A percentile compares a stretch with the other conserved stretches of the same genome.
These are phyloP conservation scores for Apodemia hepburni DNA, from an alignment of 2,888 invertebrate genomes.

Conservation along the genomic window DNA sequence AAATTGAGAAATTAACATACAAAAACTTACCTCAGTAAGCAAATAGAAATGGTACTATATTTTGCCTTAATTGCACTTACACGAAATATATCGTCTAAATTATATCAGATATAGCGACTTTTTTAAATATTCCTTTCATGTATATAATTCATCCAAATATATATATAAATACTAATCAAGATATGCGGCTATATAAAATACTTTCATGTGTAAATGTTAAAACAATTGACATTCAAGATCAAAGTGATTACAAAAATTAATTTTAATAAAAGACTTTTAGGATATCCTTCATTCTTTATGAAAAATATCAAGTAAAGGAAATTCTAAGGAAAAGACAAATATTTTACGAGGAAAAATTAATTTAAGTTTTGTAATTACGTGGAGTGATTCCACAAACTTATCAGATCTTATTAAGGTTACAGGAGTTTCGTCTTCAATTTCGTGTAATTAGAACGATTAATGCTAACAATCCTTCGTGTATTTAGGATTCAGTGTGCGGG, in stretches of 20 bases:
- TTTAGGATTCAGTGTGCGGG: constrained; percentile 48
- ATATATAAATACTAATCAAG: too few species aligned
- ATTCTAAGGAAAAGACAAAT: constrained; percentile 24
- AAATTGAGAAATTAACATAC: too few species aligned
- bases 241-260: constrained; percentile 38
- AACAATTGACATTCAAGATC: constrained; percentile 26
- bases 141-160: too few species aligned
- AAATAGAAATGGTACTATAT: too few species aligned
- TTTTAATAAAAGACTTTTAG: constrained; percentile 28
- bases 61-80: too few species aligned
- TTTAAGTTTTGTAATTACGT: constrained; percentile 16
- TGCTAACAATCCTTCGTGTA: constrained; percentile 17
- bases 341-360: constrained; percentile 25
- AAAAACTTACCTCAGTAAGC: too few species aligned
- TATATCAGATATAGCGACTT: too few species aligned
- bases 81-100: too few species aligned
- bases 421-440: constrained; percentile 5
- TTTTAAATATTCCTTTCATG: too few species aligned
- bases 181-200: too few species aligned
- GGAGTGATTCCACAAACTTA: constrained; percentile 12
- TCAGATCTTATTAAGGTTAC: constrained; percentile 13
- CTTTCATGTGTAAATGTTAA: background rate
- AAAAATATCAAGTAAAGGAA: constrained; percentile 29
- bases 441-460: background rate
- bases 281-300: constrained; percentile 32